These are phyloP conservation scores for Andrena camellia DNA, from an alignment of 2,888 invertebrate genomes.

Conservation along the genomic window DNA sequence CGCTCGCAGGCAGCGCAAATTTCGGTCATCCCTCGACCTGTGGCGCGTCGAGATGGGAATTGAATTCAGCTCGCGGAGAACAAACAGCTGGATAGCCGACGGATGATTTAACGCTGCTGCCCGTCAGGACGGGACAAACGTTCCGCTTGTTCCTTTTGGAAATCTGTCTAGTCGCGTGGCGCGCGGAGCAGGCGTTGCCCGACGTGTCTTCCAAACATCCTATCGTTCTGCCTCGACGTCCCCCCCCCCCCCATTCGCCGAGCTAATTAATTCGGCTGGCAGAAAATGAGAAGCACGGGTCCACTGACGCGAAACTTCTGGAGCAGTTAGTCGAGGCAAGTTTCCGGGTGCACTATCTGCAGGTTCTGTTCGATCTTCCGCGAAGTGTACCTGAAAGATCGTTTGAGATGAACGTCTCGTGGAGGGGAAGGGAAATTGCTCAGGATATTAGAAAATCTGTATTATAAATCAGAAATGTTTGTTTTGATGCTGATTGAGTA, in stretches of 20 bases:
- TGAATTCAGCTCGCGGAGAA: conserved; percentile 78
- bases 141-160: conserved; percentile 71
- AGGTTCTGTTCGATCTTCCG: neutral
- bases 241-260: conserved; percentile 34
- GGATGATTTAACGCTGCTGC: conserved; percentile 80
- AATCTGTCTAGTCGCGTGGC: conserved; percentile 75
- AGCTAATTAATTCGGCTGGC: conserved; percentile 57
- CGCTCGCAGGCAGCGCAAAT: conserved; percentile 55
- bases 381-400: neutral
- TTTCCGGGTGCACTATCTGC: neutral
- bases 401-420: neutral
- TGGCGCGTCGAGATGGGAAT: conserved; percentile 79
- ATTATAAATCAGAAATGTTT: too few species aligned
- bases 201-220: conserved; percentile 61
- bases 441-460: too few species aligned
- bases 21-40: conserved; percentile 77
- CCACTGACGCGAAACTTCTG: conserved; percentile 12
- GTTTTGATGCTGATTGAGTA: too few species aligned
- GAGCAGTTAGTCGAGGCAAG: neutral
- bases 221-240: conserved; percentile 60
- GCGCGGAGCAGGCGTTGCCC: conserved; percentile 63
- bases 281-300: conserved; percentile 33
- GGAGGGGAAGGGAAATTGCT: too few species aligned
- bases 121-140: conserved; percentile 76
- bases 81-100: conserved; percentile 72